Evolutionary conservation across 2,888 invertebrate species (phyloP).

Genomic region (Dromius quadrimaculatus): DNA sequence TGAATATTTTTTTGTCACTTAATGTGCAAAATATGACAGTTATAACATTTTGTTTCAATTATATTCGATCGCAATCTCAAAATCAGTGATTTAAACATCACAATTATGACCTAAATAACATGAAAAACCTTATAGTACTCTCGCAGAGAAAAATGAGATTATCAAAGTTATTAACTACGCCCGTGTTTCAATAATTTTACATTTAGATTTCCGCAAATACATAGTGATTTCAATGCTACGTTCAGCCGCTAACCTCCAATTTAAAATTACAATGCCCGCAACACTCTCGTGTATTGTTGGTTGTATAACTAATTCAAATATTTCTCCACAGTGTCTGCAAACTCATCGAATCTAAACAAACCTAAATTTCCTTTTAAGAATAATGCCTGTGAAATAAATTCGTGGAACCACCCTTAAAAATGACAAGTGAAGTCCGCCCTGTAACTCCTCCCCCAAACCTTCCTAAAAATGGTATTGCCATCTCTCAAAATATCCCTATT

Average conservation of each 20-base stretch:
- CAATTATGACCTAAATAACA: too few relatives aligned
- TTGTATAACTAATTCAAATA: background rate
- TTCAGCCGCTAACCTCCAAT: conserved; percentile 1
- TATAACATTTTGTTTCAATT: too few relatives aligned
- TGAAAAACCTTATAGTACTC: too few relatives aligned
- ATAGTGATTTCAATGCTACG: background rate
- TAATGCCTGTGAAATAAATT: too few relatives aligned
- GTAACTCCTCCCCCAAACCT: conserved; percentile 6
- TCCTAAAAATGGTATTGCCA: background rate
- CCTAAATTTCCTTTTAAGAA: background rate
- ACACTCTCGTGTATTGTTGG: background rate
- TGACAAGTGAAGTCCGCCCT: conserved; percentile 24
- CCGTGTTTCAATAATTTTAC: too few relatives aligned
- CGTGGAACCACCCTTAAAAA: background rate
- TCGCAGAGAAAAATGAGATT: too few relatives aligned
- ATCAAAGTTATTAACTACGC: too few relatives aligned
- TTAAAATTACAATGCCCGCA: conserved; percentile 10
- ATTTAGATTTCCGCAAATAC: background rate
- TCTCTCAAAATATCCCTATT: too few relatives aligned
- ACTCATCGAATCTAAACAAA: background rate
- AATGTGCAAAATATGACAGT: too few relatives aligned
- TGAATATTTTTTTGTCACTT: too few relatives aligned
- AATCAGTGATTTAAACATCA: too few relatives aligned
- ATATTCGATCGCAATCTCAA: too few relatives aligned
- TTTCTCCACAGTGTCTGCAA: background rate